These are phyloP conservation scores for Anneissia japonica DNA, from an alignment of 35 echinoderm and acorn worm genomes.

Conservation along the genomic window DNA sequence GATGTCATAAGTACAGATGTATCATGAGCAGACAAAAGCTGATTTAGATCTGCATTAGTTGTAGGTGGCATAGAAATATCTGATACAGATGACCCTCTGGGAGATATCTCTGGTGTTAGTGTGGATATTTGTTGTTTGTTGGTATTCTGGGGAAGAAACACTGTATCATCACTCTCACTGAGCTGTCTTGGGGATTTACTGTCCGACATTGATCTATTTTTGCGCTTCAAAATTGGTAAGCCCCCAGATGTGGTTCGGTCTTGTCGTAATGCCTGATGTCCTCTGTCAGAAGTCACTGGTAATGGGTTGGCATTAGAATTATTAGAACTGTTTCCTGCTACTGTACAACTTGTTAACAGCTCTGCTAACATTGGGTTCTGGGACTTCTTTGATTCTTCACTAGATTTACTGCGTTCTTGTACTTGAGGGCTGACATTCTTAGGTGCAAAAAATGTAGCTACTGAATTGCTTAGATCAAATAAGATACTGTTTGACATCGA, in stretches of 20 bases:
- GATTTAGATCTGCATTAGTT: neutral
- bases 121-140: neutral
- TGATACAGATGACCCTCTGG: neutral
- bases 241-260: neutral
- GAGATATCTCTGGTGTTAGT: neutral
- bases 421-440: neutral
- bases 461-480: conserved; percentile 55
- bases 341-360: conserved; percentile 53
- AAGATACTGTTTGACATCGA: conserved; percentile 23
- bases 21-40: neutral
- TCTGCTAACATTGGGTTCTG: conserved; percentile 94
- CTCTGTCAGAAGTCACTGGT: conserved; percentile 4
- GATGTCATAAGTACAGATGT: neutral
- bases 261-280: neutral
- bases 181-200: neutral
- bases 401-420: neutral
- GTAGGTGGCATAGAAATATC: neutral
- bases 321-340: conserved; percentile 19
- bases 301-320: conserved; percentile 25
- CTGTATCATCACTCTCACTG: neutral
- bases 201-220: neutral
- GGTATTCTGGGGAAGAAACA: neutral
- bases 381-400: conserved; percentile 53
- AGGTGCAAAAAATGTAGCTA: conserved; percentile 39
- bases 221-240: neutral